phyloP scores from a whole-genome alignment of 2,113 vertebrate species.

The Eublepharis macularius region DNA sequence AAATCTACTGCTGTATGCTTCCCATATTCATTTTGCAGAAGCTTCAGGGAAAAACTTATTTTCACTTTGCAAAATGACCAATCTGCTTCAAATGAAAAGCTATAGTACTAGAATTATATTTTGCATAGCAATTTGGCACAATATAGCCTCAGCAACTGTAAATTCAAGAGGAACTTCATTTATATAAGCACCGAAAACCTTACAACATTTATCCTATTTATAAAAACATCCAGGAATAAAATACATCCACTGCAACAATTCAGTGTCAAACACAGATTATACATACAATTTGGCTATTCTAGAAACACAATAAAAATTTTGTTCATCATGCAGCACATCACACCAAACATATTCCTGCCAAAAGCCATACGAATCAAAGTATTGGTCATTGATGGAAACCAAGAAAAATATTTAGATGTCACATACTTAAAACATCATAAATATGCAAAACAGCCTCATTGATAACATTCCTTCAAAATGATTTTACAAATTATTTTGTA shows the following conservation, averaged over 20 bases:
- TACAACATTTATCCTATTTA: background rate
- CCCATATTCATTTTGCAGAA: background rate
- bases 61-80: background rate
- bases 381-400: conserved; percentile 7
- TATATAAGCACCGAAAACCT: background rate
- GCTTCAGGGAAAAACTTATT: background rate
- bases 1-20: background rate
- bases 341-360: background rate
- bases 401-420: conserved; percentile 10
- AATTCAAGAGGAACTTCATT: background rate
- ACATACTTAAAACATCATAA: conserved; percentile 3
- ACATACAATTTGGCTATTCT: background rate
- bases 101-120: background rate
- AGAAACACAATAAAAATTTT: background rate
- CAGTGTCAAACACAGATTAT: no score
- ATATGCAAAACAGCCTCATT: background rate
- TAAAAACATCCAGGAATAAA: background rate
- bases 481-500: background rate
- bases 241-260: background rate
- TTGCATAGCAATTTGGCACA: background rate
- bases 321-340: background rate
- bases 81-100: background rate
- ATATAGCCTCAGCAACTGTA: background rate
- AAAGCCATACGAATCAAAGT: conserved; percentile 14
- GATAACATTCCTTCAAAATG: rapidly evolving